phyloP scores from a whole-genome alignment of 2,888 invertebrate species.

The Protonemura montana region DNA sequence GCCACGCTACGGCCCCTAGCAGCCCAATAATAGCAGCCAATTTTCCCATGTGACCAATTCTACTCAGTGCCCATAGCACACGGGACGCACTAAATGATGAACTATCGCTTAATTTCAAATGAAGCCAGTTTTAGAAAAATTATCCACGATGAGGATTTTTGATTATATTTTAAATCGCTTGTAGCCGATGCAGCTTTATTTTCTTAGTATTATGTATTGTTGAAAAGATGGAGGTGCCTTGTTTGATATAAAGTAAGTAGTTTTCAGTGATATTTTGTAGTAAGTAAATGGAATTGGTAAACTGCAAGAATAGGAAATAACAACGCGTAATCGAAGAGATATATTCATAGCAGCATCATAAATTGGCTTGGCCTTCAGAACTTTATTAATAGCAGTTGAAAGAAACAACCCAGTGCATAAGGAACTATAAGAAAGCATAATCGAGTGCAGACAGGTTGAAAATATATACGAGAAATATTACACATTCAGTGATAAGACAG shows the following conservation, averaged over 20 bases:
- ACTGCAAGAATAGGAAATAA: background rate
- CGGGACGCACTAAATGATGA: too few species aligned
- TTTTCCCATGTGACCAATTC: background rate
- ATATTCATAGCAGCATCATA: background rate
- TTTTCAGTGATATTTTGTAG: too few species aligned
- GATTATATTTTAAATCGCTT: too few species aligned
- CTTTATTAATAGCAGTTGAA: background rate
- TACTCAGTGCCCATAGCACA: background rate
- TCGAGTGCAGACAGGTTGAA: constrained; percentile 22
- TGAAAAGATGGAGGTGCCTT: too few species aligned
- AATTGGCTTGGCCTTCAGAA: background rate
- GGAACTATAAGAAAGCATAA: background rate
- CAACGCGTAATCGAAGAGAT: background rate
- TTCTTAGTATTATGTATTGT: too few species aligned
- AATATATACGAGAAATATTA: background rate
- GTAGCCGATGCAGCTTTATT: too few species aligned
- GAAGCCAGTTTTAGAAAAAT: too few species aligned
- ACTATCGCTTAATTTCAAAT: too few species aligned
- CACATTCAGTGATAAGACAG: background rate
- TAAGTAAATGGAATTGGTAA: background rate
- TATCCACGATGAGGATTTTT: too few species aligned
- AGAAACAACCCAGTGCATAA: background rate
- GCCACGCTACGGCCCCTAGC: background rate
- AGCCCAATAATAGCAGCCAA: background rate
- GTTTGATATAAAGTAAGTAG: too few species aligned